These are phyloP conservation scores for Aculops lycopersici DNA, from an alignment of 1,140 invertebrate genomes.

Conservation along the genomic window DNA sequence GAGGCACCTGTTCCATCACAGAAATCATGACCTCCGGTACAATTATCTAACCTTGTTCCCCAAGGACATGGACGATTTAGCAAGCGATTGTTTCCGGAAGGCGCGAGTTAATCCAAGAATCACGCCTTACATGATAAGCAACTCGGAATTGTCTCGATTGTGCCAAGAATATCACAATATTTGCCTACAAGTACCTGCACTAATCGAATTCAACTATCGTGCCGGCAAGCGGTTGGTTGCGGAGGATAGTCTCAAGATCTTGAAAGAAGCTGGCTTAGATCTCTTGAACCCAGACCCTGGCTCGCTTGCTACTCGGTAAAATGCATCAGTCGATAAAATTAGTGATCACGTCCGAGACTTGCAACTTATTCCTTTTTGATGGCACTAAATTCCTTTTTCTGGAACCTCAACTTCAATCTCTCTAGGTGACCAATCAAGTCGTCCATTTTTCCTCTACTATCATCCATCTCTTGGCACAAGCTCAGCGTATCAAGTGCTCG, in stretches of 20 bases:
- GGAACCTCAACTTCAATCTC: too few species aligned
- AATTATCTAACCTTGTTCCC: slow-evolving; percentile 2
- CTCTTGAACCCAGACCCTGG: too few species aligned
- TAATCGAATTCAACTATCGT: neutral
- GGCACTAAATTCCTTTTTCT: too few species aligned
- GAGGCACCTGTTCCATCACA: slow-evolving; percentile 46
- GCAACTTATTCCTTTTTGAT: too few species aligned
- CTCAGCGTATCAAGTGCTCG: too few species aligned
- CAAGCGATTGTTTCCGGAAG: slow-evolving; percentile 10
- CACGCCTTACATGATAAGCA: neutral
- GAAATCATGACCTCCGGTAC: slow-evolving; percentile 36
- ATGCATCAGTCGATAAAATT: too few species aligned
- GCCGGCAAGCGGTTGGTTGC: neutral
- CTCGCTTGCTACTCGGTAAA: too few species aligned
- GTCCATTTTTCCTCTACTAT: too few species aligned
- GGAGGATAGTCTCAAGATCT: neutral
- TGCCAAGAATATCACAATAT: neutral
- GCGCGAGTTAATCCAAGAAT: neutral
- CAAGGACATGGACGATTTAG: slow-evolving; percentile 25
- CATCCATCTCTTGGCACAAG: too few species aligned
- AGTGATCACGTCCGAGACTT: too few species aligned
- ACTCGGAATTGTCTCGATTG: slow-evolving; percentile 2
- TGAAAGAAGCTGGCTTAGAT: neutral
- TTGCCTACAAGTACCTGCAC: slow-evolving; percentile 3
- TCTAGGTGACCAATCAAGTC: too few species aligned